Base-by-base conservation (phyloP, 2,113 vertebrate species). In the Chloroceryle aenea region DNA sequence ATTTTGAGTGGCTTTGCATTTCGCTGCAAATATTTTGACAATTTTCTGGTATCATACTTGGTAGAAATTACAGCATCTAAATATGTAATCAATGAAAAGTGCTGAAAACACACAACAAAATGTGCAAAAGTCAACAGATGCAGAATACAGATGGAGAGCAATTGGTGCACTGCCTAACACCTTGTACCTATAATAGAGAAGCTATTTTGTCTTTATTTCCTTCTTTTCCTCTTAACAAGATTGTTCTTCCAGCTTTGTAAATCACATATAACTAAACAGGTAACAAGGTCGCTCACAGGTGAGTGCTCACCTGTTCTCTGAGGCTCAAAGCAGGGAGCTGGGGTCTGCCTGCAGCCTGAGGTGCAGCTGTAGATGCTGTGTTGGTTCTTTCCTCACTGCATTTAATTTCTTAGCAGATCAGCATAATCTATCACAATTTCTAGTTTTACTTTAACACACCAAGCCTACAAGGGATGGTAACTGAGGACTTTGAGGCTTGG, bases 131-230 rank as follows among this genome's bases (percentile, higher is more conserved):
- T 73, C 66, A 89, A 80, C 91, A 96, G 95, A 91, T 94, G 91
- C 81, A 1, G 2, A 85, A 95, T 95, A 79, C 74, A 94, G 85
- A 83, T 59, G 71, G 91, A 91, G 64, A 91, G 38, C 53, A 85
- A 67, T 20, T 94, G 74, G 74, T 48, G 2, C n/a, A 7, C 55
- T 83, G 87, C 82, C 87, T 87, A 91, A 71, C 50, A 95, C 63
- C 50, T 91, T 52, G 1, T 66, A 94, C 78, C 94, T 96, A 71
- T 55, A 95, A 91, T 59, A 56, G 78, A 90, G 72, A 83, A 95
- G 82, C 81, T 93, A 83, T 76, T 94, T 87, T 85, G 62, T 82
- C 58, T 93, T 91, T 83, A 90, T 95, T 91, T 94, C 82, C 50
- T 92, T 91, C 62, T 67, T 93, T 83, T 79, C 32, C 59, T 88